Evolutionary conservation across 2,888 invertebrate species (phyloP), one percentile per base, ranked within the genome.

Genomic region (Himalopsyche kuldschensis): DNA sequence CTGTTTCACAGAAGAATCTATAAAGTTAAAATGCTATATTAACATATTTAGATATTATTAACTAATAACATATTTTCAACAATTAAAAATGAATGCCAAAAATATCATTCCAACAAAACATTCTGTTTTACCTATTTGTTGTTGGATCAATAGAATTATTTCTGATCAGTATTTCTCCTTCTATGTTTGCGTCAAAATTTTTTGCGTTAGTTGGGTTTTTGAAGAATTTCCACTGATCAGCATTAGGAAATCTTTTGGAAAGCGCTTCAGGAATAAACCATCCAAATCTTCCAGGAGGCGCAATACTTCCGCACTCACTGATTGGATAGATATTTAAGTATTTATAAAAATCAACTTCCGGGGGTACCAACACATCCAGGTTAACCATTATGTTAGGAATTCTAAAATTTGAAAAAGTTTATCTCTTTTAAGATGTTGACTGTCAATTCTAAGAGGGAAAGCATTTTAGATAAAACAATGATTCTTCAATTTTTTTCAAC

Each of bases 291-390:
- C 93, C 94, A 0, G 93, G 92, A 4, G 91, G 90, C 1, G 90
- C 90, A 1, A 93, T 88, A 10, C 89, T 89, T 1, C 94, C 94
- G 77, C 92, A 91, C 86, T 93, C 93, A 78, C 89, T 91, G 35
- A 90, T 90, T 84, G 89, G 89, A 87, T 88, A 88, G 63, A 86
- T 86, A 55, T 88, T 89, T 30, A 91, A 86, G n/a, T 89, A 88
- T 87, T 90, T 90, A 80, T 90, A 89, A 35, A 91, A 90, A 87
- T 94, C 94, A 80, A 92, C 91, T 75, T 94, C 93, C 0, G 95
- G 93, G 30, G 94, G 92, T 84, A 94, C 90, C 94, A 95, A 95
- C 0, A 95, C 94, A 88, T 95, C 96, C 87, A 96, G 89, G 88
- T 96, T 95, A 24, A 96, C 91, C 90, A 92, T 91, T 0, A 92